Conservation (phyloP, 1,140 invertebrate genomes). For the Notospermus geniculatus region DNA sequence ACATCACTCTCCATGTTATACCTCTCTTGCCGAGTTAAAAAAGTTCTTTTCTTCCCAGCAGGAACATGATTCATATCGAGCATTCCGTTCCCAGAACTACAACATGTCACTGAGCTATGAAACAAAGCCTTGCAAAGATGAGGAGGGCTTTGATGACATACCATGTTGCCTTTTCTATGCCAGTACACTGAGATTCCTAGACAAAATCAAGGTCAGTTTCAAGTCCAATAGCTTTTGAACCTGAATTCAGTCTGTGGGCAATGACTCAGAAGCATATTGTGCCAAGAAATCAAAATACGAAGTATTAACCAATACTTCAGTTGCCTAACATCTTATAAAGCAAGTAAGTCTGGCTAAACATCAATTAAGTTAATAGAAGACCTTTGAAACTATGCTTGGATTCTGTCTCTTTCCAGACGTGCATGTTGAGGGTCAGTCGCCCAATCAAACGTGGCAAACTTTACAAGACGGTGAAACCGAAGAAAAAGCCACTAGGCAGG, state of each 20-base stretch:
- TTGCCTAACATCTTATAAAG: no score
- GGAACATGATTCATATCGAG: slow-evolving; percentile 72
- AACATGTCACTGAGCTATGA: slow-evolving; percentile 87
- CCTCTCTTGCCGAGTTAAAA: not conserved
- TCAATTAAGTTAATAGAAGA: no score
- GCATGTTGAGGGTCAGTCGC: slow-evolving; percentile 90
- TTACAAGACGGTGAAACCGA: slow-evolving; percentile 79
- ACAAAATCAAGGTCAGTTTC: slow-evolving; percentile 74
- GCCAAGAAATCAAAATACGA: no score
- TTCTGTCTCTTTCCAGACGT: slow-evolving; percentile 64
- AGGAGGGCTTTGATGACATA: slow-evolving; percentile 34
- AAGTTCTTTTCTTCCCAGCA: slow-evolving; percentile 39
- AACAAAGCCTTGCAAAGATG: slow-evolving; percentile 65
- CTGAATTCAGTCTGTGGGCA: no score
- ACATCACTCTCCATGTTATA: not conserved
- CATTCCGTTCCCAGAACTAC: slow-evolving; percentile 91
- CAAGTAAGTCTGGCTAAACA: no score
- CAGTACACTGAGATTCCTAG: slow-evolving; percentile 83
- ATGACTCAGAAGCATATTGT: no score
- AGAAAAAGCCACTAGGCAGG: slow-evolving; percentile 86
- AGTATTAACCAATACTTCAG: no score
- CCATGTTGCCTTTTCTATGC: slow-evolving; percentile 84
- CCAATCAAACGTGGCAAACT: slow-evolving; percentile 86
- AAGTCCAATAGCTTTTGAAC: no score
- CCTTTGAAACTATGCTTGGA: no score